Evolutionary conservation across 1,140 invertebrate species (phyloP).

Genomic region (Nasonia longicornis): DNA sequence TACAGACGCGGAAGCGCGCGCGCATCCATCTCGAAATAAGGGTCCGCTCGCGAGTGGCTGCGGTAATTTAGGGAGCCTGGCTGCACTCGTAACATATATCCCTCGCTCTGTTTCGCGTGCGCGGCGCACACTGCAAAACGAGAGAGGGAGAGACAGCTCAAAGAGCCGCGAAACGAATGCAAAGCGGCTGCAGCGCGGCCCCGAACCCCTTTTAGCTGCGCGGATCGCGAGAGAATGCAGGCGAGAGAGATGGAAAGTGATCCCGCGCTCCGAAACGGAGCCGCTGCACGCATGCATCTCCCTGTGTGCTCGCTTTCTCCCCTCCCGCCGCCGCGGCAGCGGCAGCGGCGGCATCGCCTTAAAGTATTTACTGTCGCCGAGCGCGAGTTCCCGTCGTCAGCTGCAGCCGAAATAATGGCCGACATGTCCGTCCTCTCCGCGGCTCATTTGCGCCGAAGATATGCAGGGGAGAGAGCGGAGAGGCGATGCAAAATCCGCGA

Average conservation of each 20-base stretch:
- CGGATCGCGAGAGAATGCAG: constrained; percentile 9
- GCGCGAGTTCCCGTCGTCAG: constrained; percentile 45
- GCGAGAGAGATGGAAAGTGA: constrained; percentile 49
- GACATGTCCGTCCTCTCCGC: constrained; percentile 44
- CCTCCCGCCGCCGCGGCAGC: constrained; percentile 43
- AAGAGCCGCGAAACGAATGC: constrained; percentile 65
- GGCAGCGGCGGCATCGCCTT: constrained; percentile 55
- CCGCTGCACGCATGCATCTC: constrained; percentile 30
- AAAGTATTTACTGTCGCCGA: constrained; percentile 62
- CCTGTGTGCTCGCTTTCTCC: constrained; percentile 28
- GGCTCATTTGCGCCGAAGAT: constrained; percentile 40
- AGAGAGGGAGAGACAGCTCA: constrained; percentile 58
- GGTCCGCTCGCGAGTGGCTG: not conserved
- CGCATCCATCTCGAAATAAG: constrained; percentile 45
- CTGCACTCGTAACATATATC: no score
- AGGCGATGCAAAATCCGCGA: not conserved
- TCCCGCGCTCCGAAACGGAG: constrained; percentile 9
- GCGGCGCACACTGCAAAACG: not conserved
- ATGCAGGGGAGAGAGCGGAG: not conserved
- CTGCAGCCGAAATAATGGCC: constrained; percentile 56
- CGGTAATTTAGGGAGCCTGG: not conserved
- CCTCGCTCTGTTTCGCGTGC: not conserved
- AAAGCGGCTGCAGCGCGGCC: constrained; percentile 54
- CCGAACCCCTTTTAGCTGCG: constrained; percentile 1
- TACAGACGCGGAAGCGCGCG: constrained; percentile 60